Conservation (phyloP, 2,888 invertebrate species). For the Harpalus rubripes region DNA sequence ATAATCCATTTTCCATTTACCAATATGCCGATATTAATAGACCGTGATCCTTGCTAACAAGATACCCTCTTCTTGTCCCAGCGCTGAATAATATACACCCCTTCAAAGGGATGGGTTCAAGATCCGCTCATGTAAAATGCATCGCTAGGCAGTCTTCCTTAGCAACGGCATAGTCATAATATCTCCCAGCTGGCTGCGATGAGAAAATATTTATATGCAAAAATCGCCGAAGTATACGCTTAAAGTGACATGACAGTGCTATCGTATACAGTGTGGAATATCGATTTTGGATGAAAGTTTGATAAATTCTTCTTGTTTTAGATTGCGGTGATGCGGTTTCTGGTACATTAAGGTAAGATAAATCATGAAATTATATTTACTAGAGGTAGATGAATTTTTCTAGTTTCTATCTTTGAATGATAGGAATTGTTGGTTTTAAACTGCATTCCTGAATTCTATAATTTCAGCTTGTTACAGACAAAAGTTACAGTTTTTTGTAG, state of each 20-base stretch:
- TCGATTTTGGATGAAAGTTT: slow-evolving; percentile 31
- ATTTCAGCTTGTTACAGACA: neutral
- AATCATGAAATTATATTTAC: neutral
- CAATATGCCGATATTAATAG: slow-evolving; percentile 24
- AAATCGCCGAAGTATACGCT: slow-evolving; percentile 21
- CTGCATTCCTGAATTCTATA: neutral
- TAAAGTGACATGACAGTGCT: slow-evolving; percentile 1
- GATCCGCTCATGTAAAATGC: slow-evolving; percentile 61
- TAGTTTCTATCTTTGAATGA: no score
- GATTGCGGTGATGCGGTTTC: slow-evolving; percentile 29
- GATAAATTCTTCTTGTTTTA: slow-evolving; percentile 20
- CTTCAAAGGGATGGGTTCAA: slow-evolving; percentile 16
- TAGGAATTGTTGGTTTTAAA: no score
- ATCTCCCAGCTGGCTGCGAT: neutral
- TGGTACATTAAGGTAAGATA: slow-evolving; percentile 25
- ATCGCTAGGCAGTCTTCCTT: slow-evolving; percentile 1
- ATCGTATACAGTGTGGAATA: neutral
- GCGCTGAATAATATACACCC: slow-evolving; percentile 51
- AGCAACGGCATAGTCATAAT: neutral
- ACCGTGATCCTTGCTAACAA: neutral
- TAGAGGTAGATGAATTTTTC: no score
- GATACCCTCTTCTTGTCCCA: neutral
- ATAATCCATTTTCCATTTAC: slow-evolving; percentile 45
- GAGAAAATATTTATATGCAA: slow-evolving; percentile 55
- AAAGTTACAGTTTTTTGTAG: no score